Percentiles rank a stretch among this genome's conserved stretches.
phyloP scores from a whole-genome alignment of 2,113 vertebrate species.

The Chaetodon auriga region DNA sequence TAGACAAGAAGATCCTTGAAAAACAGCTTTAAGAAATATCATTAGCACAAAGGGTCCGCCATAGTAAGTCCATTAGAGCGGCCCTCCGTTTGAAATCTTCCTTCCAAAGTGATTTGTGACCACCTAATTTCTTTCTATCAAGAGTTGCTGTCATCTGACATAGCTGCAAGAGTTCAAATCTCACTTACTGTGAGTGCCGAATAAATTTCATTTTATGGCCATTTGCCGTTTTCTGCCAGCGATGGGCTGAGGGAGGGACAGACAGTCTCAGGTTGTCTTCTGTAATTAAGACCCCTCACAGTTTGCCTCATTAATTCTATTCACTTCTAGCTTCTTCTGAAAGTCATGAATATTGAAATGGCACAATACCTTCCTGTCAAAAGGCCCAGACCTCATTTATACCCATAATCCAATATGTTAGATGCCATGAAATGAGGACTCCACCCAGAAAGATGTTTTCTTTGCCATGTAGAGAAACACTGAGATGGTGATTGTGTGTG shows the following conservation, averaged over 20 bases:
- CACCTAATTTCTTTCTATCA: not conserved
- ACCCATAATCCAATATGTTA: constrained; percentile 45
- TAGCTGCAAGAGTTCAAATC: constrained; percentile 15
- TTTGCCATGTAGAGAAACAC: constrained; percentile 23
- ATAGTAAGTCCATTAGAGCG: not conserved
- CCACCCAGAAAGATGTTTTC: constrained; percentile 32
- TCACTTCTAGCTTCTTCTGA: constrained; percentile 53
- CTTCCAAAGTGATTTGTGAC: not conserved
- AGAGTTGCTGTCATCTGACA: not conserved
- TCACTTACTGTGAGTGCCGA: constrained; percentile 27
- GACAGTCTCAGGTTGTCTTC: constrained; percentile 12
- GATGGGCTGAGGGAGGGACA: constrained; percentile 26
- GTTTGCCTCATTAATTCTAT: constrained; percentile 71
- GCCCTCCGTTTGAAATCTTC: not conserved
- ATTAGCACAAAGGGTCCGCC: not conserved
- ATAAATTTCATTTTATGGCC: constrained; percentile 57
- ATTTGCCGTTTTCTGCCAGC: constrained; percentile 44
- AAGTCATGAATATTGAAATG: constrained; percentile 68
- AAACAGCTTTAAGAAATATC: not conserved
- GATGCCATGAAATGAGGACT: constrained; percentile 8
- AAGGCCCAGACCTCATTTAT: constrained; percentile 39
- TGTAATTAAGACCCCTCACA: constrained; percentile 68
- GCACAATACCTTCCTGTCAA: constrained; percentile 46
- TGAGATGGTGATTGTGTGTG: not conserved
- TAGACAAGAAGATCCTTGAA: not conserved